A percentile compares a stretch with the other conserved stretches of the same genome.
Conservation (phyloP, 30 jellyfish, hydroid and myxozoan species). For the Euphysa ruthae region DNA sequence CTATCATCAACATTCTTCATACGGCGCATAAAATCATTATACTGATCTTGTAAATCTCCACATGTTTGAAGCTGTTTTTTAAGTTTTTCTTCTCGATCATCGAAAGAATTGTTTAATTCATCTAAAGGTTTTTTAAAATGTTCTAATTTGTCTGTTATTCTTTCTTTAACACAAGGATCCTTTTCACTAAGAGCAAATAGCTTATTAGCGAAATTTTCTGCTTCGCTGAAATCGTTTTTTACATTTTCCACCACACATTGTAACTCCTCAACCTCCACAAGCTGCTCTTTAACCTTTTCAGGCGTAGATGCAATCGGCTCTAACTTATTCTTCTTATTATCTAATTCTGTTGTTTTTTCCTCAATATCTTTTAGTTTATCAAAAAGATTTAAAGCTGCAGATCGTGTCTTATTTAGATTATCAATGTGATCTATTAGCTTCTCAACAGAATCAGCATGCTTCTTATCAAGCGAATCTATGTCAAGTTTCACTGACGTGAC, state of each 20-base stretch:
- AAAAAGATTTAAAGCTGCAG: slow-evolving; percentile 34
- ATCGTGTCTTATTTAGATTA: slow-evolving; percentile 43
- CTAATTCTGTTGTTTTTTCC: slow-evolving; percentile 44
- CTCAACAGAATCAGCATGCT: slow-evolving; percentile 29
- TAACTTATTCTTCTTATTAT: slow-evolving; percentile 32
- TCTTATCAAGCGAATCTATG: slow-evolving; percentile 41
- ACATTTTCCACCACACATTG: slow-evolving; percentile 55
- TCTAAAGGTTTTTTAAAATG: slow-evolving; percentile 41
- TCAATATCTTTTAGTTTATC: slow-evolving; percentile 28
- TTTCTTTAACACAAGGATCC: slow-evolving; percentile 51
- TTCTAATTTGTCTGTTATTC: slow-evolving; percentile 24
- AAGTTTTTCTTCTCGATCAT: slow-evolving; percentile 64
- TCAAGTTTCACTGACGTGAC: slow-evolving; percentile 63
- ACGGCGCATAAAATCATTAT: slow-evolving; percentile 67
- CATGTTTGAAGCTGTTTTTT: slow-evolving; percentile 67
- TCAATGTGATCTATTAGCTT: slow-evolving; percentile 36
- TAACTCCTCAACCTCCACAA: slow-evolving; percentile 65
- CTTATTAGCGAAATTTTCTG: slow-evolving; percentile 67
- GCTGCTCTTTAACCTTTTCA: slow-evolving; percentile 71
- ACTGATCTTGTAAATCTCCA: slow-evolving; percentile 92
- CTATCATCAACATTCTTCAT: slow-evolving; percentile 58
- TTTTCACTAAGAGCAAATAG: slow-evolving; percentile 31
- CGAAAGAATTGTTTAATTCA: slow-evolving; percentile 19
- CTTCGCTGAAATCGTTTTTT: slow-evolving; percentile 52
- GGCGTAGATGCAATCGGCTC: slow-evolving; percentile 91